Evolutionary conservation across 1,140 invertebrate species (phyloP).

Genomic region (Bathynomus jamesi): DNA sequence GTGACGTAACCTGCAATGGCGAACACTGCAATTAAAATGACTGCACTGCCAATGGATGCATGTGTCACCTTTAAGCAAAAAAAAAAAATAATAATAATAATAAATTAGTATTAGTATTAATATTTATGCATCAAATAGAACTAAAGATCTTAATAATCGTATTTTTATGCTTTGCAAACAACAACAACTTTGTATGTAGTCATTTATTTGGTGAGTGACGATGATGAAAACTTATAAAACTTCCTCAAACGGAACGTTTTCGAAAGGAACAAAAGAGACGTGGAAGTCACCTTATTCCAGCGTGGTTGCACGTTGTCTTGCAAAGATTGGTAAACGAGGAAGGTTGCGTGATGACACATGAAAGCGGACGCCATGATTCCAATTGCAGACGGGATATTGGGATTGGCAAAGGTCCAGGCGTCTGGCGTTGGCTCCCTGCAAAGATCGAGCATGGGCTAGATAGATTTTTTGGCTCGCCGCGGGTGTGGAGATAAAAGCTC

Average conservation of each 20-base stretch:
- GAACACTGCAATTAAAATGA: slow-evolving; percentile 61
- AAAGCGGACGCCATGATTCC: slow-evolving; percentile 54
- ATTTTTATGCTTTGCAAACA: too few relatives aligned
- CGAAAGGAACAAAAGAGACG: too few relatives aligned
- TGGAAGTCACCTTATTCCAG: slow-evolving; percentile 60
- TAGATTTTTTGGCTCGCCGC: slow-evolving; percentile 38
- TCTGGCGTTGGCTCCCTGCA: too few relatives aligned
- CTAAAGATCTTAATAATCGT: too few relatives aligned
- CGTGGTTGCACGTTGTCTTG: slow-evolving; percentile 64
- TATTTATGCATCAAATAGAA: too few relatives aligned
- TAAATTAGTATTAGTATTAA: too few relatives aligned
- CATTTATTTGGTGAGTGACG: neutral
- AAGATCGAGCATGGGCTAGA: too few relatives aligned
- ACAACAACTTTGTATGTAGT: too few relatives aligned
- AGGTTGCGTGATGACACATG: slow-evolving; percentile 88
- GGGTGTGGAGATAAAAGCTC: neutral
- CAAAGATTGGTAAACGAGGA: slow-evolving; percentile 74
- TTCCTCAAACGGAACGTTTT: too few relatives aligned
- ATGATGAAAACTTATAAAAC: too few relatives aligned
- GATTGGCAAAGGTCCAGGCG: slow-evolving; percentile 45
- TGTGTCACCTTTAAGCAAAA: slow-evolving; percentile 52
- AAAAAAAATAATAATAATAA: too few relatives aligned
- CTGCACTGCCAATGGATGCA: slow-evolving; percentile 64
- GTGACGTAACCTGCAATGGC: slow-evolving; percentile 73
- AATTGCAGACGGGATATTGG: slow-evolving; percentile 46